Evolutionary conservation across 2,797 vertebrate species (phyloP).

Genomic region (Gastrophryne carolinensis): DNA sequence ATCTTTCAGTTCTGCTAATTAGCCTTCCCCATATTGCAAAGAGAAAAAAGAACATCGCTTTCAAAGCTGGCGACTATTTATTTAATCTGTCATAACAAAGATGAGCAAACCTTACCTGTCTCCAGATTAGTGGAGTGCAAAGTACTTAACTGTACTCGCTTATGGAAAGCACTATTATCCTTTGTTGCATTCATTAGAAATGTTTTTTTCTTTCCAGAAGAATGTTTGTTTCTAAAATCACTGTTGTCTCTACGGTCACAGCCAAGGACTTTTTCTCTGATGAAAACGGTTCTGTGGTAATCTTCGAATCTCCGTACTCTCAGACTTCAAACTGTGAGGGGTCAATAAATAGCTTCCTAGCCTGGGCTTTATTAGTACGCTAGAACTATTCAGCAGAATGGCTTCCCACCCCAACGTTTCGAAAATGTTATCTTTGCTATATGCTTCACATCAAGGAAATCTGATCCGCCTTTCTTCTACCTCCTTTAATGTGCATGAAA

Average conservation of each 20-base stretch:
- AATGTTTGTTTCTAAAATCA: background rate
- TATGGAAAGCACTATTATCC: conserved; percentile 6
- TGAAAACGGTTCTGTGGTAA: too few species aligned
- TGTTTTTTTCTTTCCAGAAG: background rate
- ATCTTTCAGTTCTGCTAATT: conserved; percentile 24
- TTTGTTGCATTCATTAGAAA: conserved; percentile 22
- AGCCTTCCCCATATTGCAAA: conserved; percentile 15
- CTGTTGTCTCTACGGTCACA: background rate
- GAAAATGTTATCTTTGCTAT: too few species aligned
- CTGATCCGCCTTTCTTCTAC: too few species aligned
- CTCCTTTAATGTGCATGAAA: too few species aligned
- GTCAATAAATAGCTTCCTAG: too few species aligned
- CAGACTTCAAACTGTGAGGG: too few species aligned
- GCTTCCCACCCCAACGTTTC: too few species aligned
- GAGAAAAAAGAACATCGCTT: background rate
- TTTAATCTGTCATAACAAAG: conserved; percentile 28
- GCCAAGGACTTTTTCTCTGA: too few species aligned
- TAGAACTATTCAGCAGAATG: too few species aligned
- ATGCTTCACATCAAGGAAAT: too few species aligned
- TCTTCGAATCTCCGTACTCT: too few species aligned
- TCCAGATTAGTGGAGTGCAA: conserved; percentile 25
- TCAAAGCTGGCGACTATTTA: conserved; percentile 28
- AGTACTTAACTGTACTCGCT: conserved; percentile 11
- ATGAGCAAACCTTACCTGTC: conserved; percentile 21
- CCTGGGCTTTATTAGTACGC: too few species aligned